Percentiles rank a stretch among this genome's conserved stretches.
phyloP scores from a whole-genome alignment of 2,797 vertebrate species.

The Coranthus polyacanthus region DNA sequence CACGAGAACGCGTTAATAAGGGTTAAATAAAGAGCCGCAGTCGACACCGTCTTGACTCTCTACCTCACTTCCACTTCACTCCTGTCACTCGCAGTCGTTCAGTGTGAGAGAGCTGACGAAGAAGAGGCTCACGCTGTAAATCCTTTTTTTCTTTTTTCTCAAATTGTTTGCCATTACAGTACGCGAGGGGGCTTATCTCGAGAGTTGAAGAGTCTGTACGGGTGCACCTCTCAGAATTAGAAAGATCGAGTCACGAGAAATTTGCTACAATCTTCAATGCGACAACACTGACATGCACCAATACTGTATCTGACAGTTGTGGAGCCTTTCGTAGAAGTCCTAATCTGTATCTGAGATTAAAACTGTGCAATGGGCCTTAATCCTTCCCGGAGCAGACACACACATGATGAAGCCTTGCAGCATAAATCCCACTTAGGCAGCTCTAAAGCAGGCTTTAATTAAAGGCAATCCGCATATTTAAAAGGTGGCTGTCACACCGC shows the following conservation, averaged over 20 bases:
- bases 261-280: not conserved
- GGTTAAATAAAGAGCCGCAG: constrained; percentile 20
- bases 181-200: too few relatives aligned
- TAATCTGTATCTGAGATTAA: constrained; percentile 75
- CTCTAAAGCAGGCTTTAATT: constrained; percentile 63
- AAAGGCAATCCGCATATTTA: constrained; percentile 62
- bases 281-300: not conserved
- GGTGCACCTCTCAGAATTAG: too few relatives aligned
- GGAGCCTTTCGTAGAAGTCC: constrained; percentile 58
- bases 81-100: not conserved
- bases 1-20: constrained; percentile 47
- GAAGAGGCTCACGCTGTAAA: not conserved
- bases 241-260: too few relatives aligned
- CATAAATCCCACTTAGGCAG: constrained; percentile 60
- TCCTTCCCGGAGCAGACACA: constrained; percentile 40
- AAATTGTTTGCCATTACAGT: too few relatives aligned
- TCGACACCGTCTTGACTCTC: constrained; percentile 3
- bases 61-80: not conserved
- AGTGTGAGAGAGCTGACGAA: not conserved
- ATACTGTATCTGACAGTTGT: too few relatives aligned
- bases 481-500: constrained; percentile 39
- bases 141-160: not conserved
- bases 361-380: constrained; percentile 60
- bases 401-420: constrained; percentile 52
- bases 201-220: too few relatives aligned